These are phyloP conservation scores for Anseranas semipalmata DNA, from an alignment of 2,113 vertebrate genomes.

Conservation along the genomic window DNA sequence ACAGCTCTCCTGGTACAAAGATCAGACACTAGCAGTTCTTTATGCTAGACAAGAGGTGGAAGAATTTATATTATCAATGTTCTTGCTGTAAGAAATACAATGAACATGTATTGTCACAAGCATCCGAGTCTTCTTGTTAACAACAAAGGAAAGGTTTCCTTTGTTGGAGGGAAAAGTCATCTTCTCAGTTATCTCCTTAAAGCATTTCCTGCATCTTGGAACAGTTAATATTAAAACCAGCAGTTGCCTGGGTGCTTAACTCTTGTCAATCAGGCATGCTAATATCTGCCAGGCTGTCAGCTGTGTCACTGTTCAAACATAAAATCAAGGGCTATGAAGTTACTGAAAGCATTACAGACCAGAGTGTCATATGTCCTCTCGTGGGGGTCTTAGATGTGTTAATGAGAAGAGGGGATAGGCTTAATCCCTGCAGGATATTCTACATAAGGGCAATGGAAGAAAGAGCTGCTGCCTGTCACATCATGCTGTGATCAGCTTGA, in stretches of 20 bases:
- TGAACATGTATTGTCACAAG: not conserved
- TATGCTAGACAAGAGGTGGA: rapidly evolving
- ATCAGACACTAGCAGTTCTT: not conserved
- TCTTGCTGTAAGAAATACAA: not conserved
- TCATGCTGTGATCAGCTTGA: not conserved
- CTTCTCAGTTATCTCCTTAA: not conserved
- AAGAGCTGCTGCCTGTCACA: not conserved
- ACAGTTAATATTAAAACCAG: not conserved
- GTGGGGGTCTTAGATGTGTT: not conserved
- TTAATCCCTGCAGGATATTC: not conserved
- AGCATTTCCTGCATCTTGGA: not conserved
- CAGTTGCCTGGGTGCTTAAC: not conserved
- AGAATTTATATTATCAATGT: not conserved
- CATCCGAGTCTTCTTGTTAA: rapidly evolving
- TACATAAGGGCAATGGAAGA: not conserved
- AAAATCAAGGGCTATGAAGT: not conserved
- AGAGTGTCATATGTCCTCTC: not conserved
- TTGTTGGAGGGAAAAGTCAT: not conserved
- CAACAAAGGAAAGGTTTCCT: not conserved
- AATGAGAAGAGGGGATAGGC: not conserved
- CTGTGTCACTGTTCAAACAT: not conserved
- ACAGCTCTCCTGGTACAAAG: not conserved
- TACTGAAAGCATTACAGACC: not conserved
- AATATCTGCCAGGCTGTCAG: not conserved
- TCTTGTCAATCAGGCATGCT: not conserved